These are phyloP conservation scores for Phyllostomus discolor DNA, from an alignment of 2,113 vertebrate species.

Conservation along the genomic window DNA sequence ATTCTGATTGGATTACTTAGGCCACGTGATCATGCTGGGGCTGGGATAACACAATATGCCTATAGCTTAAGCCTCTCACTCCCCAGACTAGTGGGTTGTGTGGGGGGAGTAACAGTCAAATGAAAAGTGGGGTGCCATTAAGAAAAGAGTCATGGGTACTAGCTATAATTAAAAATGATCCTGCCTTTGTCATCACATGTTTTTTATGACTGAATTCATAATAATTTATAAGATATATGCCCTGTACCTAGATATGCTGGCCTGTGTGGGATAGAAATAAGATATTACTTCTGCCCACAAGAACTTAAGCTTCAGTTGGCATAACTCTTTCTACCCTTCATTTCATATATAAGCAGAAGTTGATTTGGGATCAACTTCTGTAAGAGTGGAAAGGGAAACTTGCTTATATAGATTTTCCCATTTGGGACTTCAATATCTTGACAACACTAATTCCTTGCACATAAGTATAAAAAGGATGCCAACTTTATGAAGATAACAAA, in stretches of 20 bases:
- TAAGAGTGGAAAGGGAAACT: background rate
- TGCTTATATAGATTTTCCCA: background rate
- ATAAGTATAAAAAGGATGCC: background rate
- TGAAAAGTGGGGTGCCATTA: background rate
- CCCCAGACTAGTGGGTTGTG: background rate
- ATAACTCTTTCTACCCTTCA: background rate
- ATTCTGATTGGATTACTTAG: background rate
- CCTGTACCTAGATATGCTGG: background rate
- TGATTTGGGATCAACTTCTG: background rate
- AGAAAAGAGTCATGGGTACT: background rate
- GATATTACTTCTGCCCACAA: background rate
- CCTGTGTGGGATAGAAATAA: background rate
- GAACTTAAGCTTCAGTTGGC: background rate
- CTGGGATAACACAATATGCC: background rate
- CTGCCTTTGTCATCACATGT: background rate
- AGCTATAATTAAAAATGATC: background rate
- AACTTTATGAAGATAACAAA: background rate
- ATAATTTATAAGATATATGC: background rate
- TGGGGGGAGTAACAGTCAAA: background rate
- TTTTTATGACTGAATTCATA: background rate
- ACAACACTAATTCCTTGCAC: background rate
- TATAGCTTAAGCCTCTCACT: background rate
- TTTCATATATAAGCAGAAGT: background rate
- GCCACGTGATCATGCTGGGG: background rate
- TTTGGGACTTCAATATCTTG: background rate